Base-by-base conservation (phyloP, 2,797 vertebrate genomes). In the Poecilia picta region DNA sequence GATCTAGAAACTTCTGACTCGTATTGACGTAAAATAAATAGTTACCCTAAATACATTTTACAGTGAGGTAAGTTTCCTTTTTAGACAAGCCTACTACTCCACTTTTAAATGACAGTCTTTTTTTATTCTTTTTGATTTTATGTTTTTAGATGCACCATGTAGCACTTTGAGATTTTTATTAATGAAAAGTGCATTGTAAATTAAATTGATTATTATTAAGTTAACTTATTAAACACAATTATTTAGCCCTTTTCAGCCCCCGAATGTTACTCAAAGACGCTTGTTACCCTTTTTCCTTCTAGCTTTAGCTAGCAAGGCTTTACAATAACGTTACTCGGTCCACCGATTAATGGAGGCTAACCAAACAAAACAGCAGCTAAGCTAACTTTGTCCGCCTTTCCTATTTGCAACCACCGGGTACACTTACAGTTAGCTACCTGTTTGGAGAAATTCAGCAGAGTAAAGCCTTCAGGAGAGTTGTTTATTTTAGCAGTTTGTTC, bases 401-500 rank as follows among this genome's bases (percentile, higher is more conserved):
- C 8, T 13, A 15, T 33, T 68, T 68, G 15, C 6, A 45, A 62
- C 46, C 6, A 45, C 11, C 39, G n/a, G 6, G 3, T 0, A 25
- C 1, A 1, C 39, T 6, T 41, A 33, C 1, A 28, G 47, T 76
- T 72, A 83, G 76, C 7, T 78, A 88, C 91, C 1, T 31, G 46
- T 43, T 31, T 33, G 46, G 0, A 70, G 31, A 84, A 78, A n/a
- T 3, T 47, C 7, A 62, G 10, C 6, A 33, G 0, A 18, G n/a
- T 20, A 28, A 62, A 41, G 0, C 13, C 2, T 43, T 25, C 76
- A 39, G 2, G 31, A 25, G 0, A 20, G 47, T 20, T 73, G 49
- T 28, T 53, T 57, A 46, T 41, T 33, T 41, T 1, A 18, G 2
- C 1, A 23, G 1, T 0, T 13, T 0, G 31, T 49, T 77, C 73